Percentiles rank a stretch among this genome's conserved stretches.
Conservation (phyloP, 2,113 vertebrate species). For the Sakesphorus luctuosus region DNA sequence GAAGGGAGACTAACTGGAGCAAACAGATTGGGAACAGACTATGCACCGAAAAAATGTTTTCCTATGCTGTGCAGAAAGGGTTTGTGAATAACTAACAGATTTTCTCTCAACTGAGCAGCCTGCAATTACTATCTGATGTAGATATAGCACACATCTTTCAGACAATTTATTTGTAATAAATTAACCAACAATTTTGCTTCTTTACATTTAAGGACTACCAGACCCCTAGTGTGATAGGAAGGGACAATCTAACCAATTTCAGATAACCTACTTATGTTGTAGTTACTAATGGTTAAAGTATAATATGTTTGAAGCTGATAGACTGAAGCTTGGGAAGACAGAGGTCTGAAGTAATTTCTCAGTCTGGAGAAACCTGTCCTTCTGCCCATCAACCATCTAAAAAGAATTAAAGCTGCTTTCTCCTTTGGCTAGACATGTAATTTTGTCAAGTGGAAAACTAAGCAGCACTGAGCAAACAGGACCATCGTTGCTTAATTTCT, state of each 20-base stretch:
- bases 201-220: neutral
- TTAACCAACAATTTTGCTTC: neutral
- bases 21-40: conserved; percentile 17
- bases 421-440: neutral
- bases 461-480: neutral
- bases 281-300: neutral
- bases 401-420: neutral
- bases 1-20: neutral
- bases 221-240: neutral
- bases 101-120: neutral
- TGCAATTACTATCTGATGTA: conserved; percentile 6
- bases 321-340: neutral
- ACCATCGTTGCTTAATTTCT: neutral
- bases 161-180: neutral
- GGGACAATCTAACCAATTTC: neutral
- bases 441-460: neutral
- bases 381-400: neutral
- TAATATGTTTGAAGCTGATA: neutral
- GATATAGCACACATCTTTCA: neutral
- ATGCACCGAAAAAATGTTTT: conserved; percentile 5
- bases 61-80: neutral
- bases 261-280: neutral
- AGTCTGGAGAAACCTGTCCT: neutral
- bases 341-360: neutral
- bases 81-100: conserved; percentile 44